Conservation (phyloP, 2,797 vertebrate genomes). For the Fundulus diaphanus region DNA sequence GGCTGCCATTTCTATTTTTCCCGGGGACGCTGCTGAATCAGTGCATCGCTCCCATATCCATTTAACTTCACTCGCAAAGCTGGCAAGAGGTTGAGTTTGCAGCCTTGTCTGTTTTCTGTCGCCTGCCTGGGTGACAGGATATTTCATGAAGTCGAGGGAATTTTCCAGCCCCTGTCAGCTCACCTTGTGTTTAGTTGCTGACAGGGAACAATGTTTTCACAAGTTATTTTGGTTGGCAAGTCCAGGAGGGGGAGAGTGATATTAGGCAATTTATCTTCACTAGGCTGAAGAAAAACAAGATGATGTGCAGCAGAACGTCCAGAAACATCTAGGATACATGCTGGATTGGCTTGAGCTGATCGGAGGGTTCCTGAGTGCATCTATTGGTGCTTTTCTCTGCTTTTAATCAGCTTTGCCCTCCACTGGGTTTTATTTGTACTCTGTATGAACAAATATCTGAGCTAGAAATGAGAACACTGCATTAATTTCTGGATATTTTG, state of each 20-base stretch:
- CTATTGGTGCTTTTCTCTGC: background rate
- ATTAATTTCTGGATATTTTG: too few relatives aligned
- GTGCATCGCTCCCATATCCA: slow-evolving; percentile 14
- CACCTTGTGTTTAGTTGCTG: background rate
- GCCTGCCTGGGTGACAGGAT: background rate
- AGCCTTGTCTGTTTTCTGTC: slow-evolving; percentile 4
- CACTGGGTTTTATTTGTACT: background rate
- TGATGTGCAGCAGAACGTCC: background rate
- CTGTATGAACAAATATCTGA: background rate
- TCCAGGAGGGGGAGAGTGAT: background rate
- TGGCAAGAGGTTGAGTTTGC: slow-evolving; percentile 23
- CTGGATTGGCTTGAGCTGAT: background rate
- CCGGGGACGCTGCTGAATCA: slow-evolving; percentile 46
- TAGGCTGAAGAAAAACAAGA: background rate
- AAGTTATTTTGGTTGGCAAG: background rate
- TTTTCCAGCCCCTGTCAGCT: slow-evolving; percentile 4
- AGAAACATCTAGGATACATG: background rate
- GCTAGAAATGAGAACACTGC: background rate
- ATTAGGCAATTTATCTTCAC: background rate
- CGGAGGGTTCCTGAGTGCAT: background rate
- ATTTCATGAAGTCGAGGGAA: background rate
- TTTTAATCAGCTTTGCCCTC: background rate
- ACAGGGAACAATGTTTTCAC: background rate
- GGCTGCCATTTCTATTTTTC: slow-evolving; percentile 29
- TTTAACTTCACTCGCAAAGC: slow-evolving; percentile 32